A percentile compares a stretch with the other conserved stretches of the same genome.
Evolutionary conservation across 2,888 invertebrate genomes (phyloP).

Genomic region (Chouioia cunea): DNA sequence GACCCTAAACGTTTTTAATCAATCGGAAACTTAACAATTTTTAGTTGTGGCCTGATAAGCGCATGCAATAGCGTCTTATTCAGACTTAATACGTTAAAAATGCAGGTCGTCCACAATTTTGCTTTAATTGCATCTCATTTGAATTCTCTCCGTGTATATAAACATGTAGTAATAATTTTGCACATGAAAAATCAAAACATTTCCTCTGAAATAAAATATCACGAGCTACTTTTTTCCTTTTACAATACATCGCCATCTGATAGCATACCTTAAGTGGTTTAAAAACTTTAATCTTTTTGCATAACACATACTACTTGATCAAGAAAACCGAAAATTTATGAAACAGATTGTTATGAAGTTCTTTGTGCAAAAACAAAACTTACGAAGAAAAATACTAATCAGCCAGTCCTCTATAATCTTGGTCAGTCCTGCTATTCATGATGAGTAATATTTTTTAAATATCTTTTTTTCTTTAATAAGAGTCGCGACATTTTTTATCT

Average conservation of each 20-base stretch:
- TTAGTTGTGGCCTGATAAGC: constrained; percentile 2
- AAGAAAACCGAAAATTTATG: constrained; percentile 42
- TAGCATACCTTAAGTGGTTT: no score
- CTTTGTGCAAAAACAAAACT: not conserved
- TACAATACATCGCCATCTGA: no score
- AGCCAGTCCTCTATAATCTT: constrained; percentile 54
- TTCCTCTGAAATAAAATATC: constrained; percentile 16
- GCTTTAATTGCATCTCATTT: constrained; percentile 4
- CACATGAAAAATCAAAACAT: constrained; percentile 6
- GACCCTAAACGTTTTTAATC: constrained; percentile 2
- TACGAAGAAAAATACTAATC: not conserved
- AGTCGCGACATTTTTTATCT: constrained; percentile 24
- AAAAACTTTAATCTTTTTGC: not conserved
- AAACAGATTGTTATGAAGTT: not conserved
- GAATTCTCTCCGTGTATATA: constrained; percentile 41
- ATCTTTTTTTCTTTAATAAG: constrained; percentile 5
- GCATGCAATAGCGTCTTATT: constrained; percentile 6
- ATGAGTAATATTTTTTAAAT: constrained; percentile 4
- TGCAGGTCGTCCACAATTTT: constrained; percentile 14
- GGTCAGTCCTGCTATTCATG: constrained; percentile 58
- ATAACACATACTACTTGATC: constrained; percentile 21
- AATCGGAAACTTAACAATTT: constrained; percentile 5
- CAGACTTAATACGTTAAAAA: not conserved
- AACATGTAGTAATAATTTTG: constrained; percentile 23
- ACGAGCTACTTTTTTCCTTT: constrained; percentile 23